A percentile compares a stretch with the other conserved stretches of the same genome.
Evolutionary conservation across 2,888 invertebrate genomes (phyloP).

Genomic region (Ochlodes sylvanus): DNA sequence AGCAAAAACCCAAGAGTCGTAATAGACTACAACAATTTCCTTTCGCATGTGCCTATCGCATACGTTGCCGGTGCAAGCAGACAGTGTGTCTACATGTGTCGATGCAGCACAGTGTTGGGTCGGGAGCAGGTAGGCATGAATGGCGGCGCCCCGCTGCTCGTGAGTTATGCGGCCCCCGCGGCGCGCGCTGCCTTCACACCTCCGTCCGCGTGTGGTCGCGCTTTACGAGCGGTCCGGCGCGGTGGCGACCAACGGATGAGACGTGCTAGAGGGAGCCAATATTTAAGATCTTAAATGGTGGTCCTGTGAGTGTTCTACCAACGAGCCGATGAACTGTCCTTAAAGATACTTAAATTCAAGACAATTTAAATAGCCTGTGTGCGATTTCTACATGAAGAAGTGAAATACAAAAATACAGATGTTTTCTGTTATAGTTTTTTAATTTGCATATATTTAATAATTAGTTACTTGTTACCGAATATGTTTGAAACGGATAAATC

Average conservation of each 20-base stretch:
- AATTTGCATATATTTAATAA: too few species aligned
- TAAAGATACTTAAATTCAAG: too few species aligned
- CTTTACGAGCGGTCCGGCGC: conserved; percentile 73
- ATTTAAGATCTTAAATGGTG: conserved; percentile 12
- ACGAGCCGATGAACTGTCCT: too few species aligned
- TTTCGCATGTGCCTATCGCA: background rate
- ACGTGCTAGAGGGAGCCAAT: conserved; percentile 9
- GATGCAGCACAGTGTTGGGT: conserved; percentile 56
- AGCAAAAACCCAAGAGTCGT: too few species aligned
- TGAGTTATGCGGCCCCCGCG: conserved; percentile 82
- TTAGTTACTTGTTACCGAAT: too few species aligned
- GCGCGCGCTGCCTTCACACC: conserved; percentile 82
- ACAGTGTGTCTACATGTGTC: conserved; percentile 73
- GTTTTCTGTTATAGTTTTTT: too few species aligned
- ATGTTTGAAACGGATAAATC: too few species aligned
- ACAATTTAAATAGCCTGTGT: too few species aligned
- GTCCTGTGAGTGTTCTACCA: too few species aligned
- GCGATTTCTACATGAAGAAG: too few species aligned
- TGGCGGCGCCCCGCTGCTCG: conserved; percentile 82
- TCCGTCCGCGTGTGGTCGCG: conserved; percentile 84
- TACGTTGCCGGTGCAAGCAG: conserved; percentile 48
- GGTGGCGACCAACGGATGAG: conserved; percentile 65
- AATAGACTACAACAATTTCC: background rate
- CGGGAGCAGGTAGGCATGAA: conserved; percentile 78
- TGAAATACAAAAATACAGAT: too few species aligned